These are phyloP conservation scores for Pocillopora verrucosa DNA, from an alignment of 64 coral and sea anemone species.

Conservation along the genomic window DNA sequence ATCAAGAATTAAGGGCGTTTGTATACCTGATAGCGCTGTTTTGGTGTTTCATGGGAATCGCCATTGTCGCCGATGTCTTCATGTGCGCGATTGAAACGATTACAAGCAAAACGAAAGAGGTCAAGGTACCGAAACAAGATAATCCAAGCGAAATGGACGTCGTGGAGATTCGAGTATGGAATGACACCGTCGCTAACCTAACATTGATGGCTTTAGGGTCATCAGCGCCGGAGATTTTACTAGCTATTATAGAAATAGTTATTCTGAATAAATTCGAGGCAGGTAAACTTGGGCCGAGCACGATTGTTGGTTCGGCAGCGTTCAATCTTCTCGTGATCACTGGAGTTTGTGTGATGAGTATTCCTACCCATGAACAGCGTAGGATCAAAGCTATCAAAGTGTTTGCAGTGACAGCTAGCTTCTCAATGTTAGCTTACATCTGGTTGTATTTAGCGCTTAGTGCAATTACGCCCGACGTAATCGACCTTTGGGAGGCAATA, in stretches of 20 bases:
- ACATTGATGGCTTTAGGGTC: constrained; percentile 96
- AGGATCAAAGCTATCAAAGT: constrained; percentile 94
- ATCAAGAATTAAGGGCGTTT: constrained; percentile 62
- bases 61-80: constrained; percentile 92
- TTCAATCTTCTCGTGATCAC: constrained; percentile 94
- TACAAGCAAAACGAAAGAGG: constrained; percentile 95
- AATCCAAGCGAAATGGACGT: constrained; percentile 57
- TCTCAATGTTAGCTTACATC: constrained; percentile 81
- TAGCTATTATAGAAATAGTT: constrained; percentile 91
- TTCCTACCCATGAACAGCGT: constrained; percentile 67
- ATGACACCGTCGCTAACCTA: constrained; percentile 95
- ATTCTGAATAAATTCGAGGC: constrained; percentile 76
- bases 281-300: constrained; percentile 87
- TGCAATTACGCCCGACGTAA: constrained; percentile 48
- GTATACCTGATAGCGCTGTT: constrained; percentile 80
- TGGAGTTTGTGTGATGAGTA: constrained; percentile 86
- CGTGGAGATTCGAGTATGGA: constrained; percentile 92
- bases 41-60: constrained; percentile 98
- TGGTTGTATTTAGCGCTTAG: constrained; percentile 76
- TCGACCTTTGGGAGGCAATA: constrained; percentile 97
- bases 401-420: constrained; percentile 83
- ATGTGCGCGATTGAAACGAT: constrained; percentile 99
- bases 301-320: constrained; percentile 96
- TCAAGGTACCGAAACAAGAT: constrained; percentile 85
- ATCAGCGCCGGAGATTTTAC: constrained; percentile 94